Evolutionary conservation across 2,797 vertebrate species (phyloP).

Genomic region (Pempheris klunzingeri): DNA sequence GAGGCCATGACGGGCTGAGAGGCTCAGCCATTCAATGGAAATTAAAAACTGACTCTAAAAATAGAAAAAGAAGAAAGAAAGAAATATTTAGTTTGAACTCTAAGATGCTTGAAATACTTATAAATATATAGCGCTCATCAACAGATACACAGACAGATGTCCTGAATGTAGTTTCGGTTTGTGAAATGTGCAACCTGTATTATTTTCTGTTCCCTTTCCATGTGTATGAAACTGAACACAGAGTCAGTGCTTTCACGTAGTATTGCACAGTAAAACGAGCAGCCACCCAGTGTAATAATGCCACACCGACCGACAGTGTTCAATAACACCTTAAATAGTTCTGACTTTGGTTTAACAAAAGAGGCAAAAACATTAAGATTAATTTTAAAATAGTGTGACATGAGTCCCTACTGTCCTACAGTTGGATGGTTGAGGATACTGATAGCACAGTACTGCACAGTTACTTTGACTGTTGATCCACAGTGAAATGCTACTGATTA

Average conservation of each 20-base stretch:
- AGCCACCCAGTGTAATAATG: constrained; percentile 33
- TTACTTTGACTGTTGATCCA: constrained; percentile 18
- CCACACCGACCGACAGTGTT: constrained; percentile 11
- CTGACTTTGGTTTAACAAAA: constrained; percentile 65
- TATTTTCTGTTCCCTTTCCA: not conserved
- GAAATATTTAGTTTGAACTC: not conserved
- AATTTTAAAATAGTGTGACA: constrained; percentile 5
- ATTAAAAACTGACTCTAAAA: constrained; percentile 6
- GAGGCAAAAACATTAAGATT: constrained; percentile 12
- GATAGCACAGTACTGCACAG: constrained; percentile 33
- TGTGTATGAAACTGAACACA: constrained; percentile 11
- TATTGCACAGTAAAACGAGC: constrained; percentile 64
- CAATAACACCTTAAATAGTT: constrained; percentile 34
- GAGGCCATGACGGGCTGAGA: not conserved
- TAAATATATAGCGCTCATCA: constrained; percentile 7
- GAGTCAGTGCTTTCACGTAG: constrained; percentile 16
- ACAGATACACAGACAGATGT: not conserved
- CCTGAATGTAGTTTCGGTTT: not conserved
- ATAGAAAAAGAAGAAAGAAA: not conserved
- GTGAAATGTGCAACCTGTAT: constrained; percentile 8
- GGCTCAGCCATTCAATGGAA: not conserved
- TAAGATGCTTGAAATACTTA: not conserved
- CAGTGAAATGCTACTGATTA: constrained; percentile 28
- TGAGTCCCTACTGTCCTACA: constrained; percentile 12
- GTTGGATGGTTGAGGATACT: constrained; percentile 7